These are phyloP conservation scores for Pedionomus torquatus DNA, from an alignment of 2,113 vertebrate species.

Conservation along the genomic window DNA sequence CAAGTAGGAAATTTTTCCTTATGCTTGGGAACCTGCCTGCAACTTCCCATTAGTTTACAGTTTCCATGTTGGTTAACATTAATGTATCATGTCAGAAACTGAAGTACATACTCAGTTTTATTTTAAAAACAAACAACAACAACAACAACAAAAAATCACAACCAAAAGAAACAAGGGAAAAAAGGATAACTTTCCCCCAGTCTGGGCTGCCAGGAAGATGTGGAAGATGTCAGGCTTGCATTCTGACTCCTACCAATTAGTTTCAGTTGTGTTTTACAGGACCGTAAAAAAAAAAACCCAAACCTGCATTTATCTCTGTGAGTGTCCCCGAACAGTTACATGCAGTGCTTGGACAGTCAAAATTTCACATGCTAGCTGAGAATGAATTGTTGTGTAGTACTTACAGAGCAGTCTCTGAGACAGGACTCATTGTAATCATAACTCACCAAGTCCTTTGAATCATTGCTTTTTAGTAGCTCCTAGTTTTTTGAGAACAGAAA, in stretches of 20 bases:
- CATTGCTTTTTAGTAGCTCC: not conserved
- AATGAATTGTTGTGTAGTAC: not conserved
- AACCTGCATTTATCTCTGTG: not conserved
- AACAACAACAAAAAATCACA: no score
- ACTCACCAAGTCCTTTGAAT: not conserved
- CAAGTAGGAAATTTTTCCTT: not conserved
- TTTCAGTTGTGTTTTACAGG: not conserved
- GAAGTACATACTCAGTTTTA: not conserved
- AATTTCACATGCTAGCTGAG: not conserved
- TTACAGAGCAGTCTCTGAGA: not conserved
- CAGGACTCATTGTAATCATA: not conserved
- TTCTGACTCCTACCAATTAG: not conserved
- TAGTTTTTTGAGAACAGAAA: not conserved
- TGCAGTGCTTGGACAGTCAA: not conserved
- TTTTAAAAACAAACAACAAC: not conserved
- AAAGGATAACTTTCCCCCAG: accelerated
- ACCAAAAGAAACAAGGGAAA: not conserved
- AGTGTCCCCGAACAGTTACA: accelerated
- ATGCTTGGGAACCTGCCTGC: not conserved
- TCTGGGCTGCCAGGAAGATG: not conserved
- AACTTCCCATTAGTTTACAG: not conserved
- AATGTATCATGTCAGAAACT: not conserved
- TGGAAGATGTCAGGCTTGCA: not conserved
- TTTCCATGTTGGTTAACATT: not conserved
- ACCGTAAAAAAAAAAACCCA: not conserved